phyloP scores from a whole-genome alignment of 2,797 vertebrate species.

The Epinephelus malabaricus region DNA sequence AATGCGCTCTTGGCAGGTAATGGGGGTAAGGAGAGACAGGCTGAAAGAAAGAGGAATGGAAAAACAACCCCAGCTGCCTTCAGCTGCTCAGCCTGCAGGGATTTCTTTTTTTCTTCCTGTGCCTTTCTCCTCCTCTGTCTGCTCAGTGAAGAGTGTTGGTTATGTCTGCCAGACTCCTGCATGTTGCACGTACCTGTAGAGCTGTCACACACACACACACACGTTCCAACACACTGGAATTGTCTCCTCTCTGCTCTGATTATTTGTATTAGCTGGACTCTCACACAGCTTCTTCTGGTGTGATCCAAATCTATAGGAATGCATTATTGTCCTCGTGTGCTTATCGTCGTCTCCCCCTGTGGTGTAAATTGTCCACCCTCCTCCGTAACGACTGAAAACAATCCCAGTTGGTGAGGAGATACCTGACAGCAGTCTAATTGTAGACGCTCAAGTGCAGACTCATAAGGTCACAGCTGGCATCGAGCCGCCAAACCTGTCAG shows the following conservation, averaged over 20 bases:
- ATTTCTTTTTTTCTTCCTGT: conserved; percentile 1
- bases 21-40: conserved; percentile 36
- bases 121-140: conserved; percentile 18
- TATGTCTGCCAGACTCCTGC: conserved; percentile 58
- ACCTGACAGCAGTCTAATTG: conserved; percentile 25
- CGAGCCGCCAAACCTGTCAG: neutral
- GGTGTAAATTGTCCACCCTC: neutral
- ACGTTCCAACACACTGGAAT: neutral
- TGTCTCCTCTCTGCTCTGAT: conserved; percentile 23
- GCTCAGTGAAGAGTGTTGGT: conserved; percentile 40
- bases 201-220: conserved; percentile 26
- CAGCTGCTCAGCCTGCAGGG: conserved; percentile 50
- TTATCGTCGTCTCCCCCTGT: neutral
- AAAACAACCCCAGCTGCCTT: conserved; percentile 65
- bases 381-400: conserved; percentile 7
- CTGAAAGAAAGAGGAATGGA: conserved; percentile 36
- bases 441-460: neutral
- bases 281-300: conserved; percentile 2
- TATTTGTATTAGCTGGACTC: conserved; percentile 21
- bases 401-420: neutral
- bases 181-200: conserved; percentile 53
- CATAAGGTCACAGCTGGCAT: conserved; percentile 28
- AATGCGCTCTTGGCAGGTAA: conserved; percentile 57
- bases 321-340: neutral
- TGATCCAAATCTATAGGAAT: conserved; percentile 16